A percentile compares a stretch with the other conserved stretches of the same genome.
Conservation (phyloP, 2,888 invertebrate species). For the Heliconius aoede region DNA sequence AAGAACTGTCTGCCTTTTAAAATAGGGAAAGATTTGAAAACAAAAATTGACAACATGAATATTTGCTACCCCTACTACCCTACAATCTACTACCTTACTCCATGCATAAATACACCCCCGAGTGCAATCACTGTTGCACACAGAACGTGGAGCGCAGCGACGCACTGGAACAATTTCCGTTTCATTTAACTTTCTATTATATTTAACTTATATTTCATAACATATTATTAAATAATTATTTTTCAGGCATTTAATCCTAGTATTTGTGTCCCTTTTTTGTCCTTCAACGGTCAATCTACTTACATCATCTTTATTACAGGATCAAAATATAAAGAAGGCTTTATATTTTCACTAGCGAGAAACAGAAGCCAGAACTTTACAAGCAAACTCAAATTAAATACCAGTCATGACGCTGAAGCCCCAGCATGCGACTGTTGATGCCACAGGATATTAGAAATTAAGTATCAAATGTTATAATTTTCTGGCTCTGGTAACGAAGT, state of each 20-base stretch:
- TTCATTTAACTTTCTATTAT: not conserved
- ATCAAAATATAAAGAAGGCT: no score
- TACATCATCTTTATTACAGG: no score
- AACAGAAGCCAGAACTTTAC: no score
- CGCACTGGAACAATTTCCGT: slow-evolving; percentile 3
- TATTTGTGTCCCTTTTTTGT: not conserved
- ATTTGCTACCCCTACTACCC: slow-evolving; percentile 1
- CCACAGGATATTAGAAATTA: no score
- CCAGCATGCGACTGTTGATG: no score
- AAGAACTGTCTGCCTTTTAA: not conserved
- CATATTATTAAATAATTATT: not conserved
- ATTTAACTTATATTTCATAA: slow-evolving; percentile 2
- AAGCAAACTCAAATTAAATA: not conserved
- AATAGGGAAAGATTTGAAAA: not conserved
- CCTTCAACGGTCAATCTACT: not conserved
- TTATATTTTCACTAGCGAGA: no score
- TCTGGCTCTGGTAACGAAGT: no score
- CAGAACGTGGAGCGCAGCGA: slow-evolving; percentile 2
- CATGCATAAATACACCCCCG: slow-evolving; percentile 13
- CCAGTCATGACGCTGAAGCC: no score
- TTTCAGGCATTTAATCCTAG: not conserved
- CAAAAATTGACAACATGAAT: not conserved
- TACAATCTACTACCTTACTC: slow-evolving; percentile 8
- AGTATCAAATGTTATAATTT: no score
- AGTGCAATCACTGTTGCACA: slow-evolving; percentile 15